Percentiles rank a stretch among this genome's conserved stretches.
Conservation (phyloP, 2,113 vertebrate species). For the Turnix velox region DNA sequence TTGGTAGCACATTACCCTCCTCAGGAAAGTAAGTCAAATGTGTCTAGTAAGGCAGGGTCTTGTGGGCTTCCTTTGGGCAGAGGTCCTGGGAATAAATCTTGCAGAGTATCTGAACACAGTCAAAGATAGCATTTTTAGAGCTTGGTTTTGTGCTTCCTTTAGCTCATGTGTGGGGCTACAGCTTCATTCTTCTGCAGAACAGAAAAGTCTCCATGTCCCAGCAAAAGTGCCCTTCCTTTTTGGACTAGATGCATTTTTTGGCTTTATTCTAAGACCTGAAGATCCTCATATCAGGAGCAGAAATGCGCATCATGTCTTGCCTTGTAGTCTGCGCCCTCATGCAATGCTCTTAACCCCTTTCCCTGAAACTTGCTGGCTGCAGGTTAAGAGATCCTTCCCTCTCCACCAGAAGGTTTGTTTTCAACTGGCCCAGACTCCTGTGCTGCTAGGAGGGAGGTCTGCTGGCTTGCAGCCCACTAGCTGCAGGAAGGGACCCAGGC, state of each 20-base stretch:
- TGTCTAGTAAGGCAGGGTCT: not conserved
- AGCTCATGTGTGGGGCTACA: not conserved
- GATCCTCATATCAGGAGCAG: not conserved
- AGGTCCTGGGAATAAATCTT: not conserved
- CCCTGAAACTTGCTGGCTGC: not conserved
- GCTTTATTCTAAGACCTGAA: not conserved
- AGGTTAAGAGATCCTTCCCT: not conserved
- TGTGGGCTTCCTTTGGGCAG: not conserved
- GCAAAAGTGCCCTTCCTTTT: not conserved
- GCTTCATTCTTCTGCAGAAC: not conserved
- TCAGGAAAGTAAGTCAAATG: not conserved
- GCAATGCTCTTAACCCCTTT: not conserved
- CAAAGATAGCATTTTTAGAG: not conserved
- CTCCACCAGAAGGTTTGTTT: not conserved
- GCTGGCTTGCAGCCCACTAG: not conserved
- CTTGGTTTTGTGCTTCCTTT: not conserved
- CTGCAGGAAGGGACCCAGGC: constrained; percentile 58
- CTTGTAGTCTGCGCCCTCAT: not conserved
- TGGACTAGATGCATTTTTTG: not conserved
- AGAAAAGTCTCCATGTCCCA: not conserved
- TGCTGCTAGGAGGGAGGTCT: not conserved
- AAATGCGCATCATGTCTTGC: not conserved
- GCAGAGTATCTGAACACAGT: not conserved
- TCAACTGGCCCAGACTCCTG: not conserved
- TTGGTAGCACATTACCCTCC: not conserved